Evolutionary conservation across 2,888 invertebrate species (phyloP).

Genomic region (Stratiomys singularior): DNA sequence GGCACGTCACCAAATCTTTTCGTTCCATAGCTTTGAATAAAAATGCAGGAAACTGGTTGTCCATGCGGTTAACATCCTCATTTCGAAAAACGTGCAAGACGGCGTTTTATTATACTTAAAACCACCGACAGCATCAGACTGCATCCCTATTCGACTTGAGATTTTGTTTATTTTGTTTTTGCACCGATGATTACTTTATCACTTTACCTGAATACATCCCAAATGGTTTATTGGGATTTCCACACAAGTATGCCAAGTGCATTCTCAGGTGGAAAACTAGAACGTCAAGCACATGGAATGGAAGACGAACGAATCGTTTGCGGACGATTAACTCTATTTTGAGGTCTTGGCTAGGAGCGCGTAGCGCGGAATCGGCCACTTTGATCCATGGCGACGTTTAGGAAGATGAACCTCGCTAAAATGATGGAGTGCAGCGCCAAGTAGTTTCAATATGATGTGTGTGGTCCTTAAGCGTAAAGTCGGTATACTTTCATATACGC

Average conservation of each 20-base stretch:
- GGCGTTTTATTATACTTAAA: constrained; percentile 6
- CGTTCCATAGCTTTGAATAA: background rate
- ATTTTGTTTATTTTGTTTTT: constrained; percentile 39
- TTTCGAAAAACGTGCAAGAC: constrained; percentile 22
- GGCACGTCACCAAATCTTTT: background rate
- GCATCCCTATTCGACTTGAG: background rate
- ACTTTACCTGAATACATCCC: constrained; percentile 16
- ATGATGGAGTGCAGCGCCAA: constrained; percentile 2
- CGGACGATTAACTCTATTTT: constrained; percentile 20
- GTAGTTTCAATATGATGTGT: background rate
- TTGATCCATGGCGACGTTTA: background rate
- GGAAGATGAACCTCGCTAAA: background rate
- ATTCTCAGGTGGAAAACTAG: constrained; percentile 24
- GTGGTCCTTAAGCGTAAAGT: background rate
- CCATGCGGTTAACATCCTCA: constrained; percentile 22
- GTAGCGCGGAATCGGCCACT: background rate
- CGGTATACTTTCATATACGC: no score
- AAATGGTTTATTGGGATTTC: constrained; percentile 7
- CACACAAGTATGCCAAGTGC: background rate
- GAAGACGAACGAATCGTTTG: background rate
- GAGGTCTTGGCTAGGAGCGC: background rate
- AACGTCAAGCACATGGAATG: background rate
- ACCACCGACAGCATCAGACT: background rate
- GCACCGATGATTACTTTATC: constrained; percentile 32
- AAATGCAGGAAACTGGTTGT: background rate